Conservation (phyloP, 2,888 invertebrate species). For the Molorchus minor region DNA sequence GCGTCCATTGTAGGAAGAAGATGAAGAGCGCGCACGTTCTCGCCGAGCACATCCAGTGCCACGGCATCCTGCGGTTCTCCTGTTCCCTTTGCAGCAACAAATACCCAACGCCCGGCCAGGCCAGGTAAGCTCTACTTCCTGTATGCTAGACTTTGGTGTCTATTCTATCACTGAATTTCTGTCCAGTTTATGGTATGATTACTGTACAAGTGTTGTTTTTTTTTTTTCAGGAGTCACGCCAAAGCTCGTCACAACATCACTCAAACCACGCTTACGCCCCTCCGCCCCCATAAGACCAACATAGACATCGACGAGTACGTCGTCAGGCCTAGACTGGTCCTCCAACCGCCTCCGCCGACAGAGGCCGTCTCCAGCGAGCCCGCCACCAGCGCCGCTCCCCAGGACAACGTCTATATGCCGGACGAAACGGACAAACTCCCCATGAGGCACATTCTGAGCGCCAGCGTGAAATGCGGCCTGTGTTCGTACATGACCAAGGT, state of each 20-base stretch:
- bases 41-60: slow-evolving; percentile 68
- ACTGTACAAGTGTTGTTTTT: slow-evolving; percentile 5
- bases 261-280: slow-evolving; percentile 61
- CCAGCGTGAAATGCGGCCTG: slow-evolving; percentile 61
- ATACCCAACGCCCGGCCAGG: slow-evolving; percentile 50
- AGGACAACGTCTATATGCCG: slow-evolving; percentile 62
- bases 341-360: slow-evolving; percentile 19
- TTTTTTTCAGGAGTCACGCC: slow-evolving; percentile 63
- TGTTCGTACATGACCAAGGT: slow-evolving; percentile 75
- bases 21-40: slow-evolving; percentile 63
- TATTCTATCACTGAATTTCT: too few relatives aligned
- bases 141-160: too few relatives aligned
- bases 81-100: slow-evolving; percentile 68
- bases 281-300: slow-evolving; percentile 63
- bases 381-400: background rate
- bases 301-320: slow-evolving; percentile 64
- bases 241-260: slow-evolving; percentile 64
- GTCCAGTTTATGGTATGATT: too few relatives aligned
- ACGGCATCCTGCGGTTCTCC: slow-evolving; percentile 68
- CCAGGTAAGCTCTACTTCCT: slow-evolving; percentile 56
- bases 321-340: slow-evolving; percentile 57
- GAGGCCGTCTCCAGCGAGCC: slow-evolving; percentile 28
- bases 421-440: slow-evolving; percentile 73
- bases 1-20: slow-evolving; percentile 65
- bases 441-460: slow-evolving; percentile 70